A percentile compares a stretch with the other conserved stretches of the same genome.
phyloP scores from a whole-genome alignment of 2,797 vertebrate genomes.

The Sebastes steindachneri region DNA sequence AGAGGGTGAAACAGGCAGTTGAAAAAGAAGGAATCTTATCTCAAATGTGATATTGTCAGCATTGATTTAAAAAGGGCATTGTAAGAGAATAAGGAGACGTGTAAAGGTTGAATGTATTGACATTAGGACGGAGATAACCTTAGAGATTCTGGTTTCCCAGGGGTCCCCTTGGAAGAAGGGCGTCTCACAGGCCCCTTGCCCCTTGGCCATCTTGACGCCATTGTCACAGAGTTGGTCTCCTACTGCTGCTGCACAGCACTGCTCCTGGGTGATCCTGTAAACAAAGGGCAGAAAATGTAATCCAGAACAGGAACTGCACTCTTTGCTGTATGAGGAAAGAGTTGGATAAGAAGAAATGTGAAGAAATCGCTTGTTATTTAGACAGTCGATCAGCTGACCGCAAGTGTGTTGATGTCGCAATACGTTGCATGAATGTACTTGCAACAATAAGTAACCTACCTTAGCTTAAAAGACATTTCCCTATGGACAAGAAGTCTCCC shows the following conservation, averaged over 20 bases:
- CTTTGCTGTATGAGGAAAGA: not conserved
- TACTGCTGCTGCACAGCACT: conserved; percentile 85
- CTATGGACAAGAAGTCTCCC: not conserved
- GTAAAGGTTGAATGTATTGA: conserved; percentile 4
- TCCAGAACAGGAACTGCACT: not conserved
- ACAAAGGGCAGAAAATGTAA: not conserved
- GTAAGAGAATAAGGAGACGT: not conserved
- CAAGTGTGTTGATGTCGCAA: not conserved
- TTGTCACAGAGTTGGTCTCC: conserved; percentile 79
- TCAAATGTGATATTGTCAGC: not conserved
- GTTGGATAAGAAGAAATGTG: not conserved
- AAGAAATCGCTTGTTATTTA: not conserved
- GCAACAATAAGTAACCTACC: not conserved
- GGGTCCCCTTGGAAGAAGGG: conserved; percentile 48
- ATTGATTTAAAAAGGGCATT: not conserved
- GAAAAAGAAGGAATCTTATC: not conserved
- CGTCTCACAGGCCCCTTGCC: conserved; percentile 75
- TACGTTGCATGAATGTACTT: not conserved
- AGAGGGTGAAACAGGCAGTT: not conserved
- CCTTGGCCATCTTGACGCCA: conserved; percentile 81
- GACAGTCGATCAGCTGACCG: not conserved
- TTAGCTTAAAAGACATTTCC: not conserved
- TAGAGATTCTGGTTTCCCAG: conserved; percentile 81
- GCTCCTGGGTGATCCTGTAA: conserved; percentile 86
- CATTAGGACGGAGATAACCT: conserved; percentile 72